Base-by-base conservation (phyloP, 2,888 invertebrate genomes). In the Congeria kusceri region DNA sequence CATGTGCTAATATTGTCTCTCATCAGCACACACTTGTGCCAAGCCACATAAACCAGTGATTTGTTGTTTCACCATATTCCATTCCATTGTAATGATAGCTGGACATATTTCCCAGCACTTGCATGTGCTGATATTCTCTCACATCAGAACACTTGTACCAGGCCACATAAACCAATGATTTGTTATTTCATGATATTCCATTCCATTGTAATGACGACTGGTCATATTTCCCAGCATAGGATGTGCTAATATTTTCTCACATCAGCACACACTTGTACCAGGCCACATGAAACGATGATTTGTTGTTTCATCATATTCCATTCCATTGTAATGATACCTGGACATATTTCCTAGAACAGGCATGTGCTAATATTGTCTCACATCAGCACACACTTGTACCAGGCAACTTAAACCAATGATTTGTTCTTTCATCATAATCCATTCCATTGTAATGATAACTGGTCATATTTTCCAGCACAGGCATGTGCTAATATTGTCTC, bases 201-300 rank as follows among this genome's bases (percentile, higher is more conserved):
- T n/a, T n/a, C n/a, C n/a, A n/a, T n/a, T n/a, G n/a, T 46, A 15
- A 15, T 46, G 11, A 13, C 15, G 13, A 11, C 39, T 62, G 27
- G 23, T 32, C 18, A 27, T 13, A 20, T 23, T 57, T 62, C 62
- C 62, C 29, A 62, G 32, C 62, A 62, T 15, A 46, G 46, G 15
- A 46, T 46, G 46, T 46, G 46, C 46, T 46, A 46, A 46, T 46
- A n/a, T n/a, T 23, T n/a, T 13, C 7, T n/a, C 18, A 27, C 46
- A 65, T 72, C 65, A 72, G 46, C 72, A 58, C 64, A 64, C 27
- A 47, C 61, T 53, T 29, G 67, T 73, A 59, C 66, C 9, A 73
- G 53, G 18, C 18, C 62, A 63, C n/a, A 53, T 9, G 23, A 4
- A 69, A 9, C 46, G 18, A 13, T 44, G 46, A 9, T 18, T 44